Base-by-base conservation (phyloP, 2,113 vertebrate genomes). In the Caretta caretta region DNA sequence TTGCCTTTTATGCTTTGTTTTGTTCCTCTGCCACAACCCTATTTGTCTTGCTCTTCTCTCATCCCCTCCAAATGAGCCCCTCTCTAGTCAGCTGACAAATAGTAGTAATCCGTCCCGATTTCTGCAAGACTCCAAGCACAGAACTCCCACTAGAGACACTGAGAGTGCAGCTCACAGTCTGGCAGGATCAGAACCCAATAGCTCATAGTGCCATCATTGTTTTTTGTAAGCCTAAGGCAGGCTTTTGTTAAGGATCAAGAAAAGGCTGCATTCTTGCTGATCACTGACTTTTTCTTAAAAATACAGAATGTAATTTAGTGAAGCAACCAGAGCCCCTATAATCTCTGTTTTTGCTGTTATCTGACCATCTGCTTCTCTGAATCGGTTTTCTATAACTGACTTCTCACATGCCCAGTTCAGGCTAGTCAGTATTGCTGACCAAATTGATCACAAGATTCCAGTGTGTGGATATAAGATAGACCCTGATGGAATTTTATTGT, bases 81-180 rank as follows among this genome's bases (percentile, higher is more conserved):
- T 87, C 35, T 88, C 72, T 87, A 38, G 10, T 51, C 49, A 91
- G 81, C 51, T 8, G 29, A 83, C 46, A 91, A 35, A 38, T 51
- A 25, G 38, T 24, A 50, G 20, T 29, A 81, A 38, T 79, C 56
- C 46, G 86, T 86, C n/a, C 62, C 83, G n/a, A 10, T 16, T 16
- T 42, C 69, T 87, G 48, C 80, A 87, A 92, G 90, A 90, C 76
- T 94, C 42, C 48, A 8, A 49, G 80, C 46, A 94, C 86, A 92
- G 20, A 92, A 83, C 29, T 29, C 62, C 13, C n/a, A 62, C 19
- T 72, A 38, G n/a, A 72, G 69, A 38, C 49, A 56, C 20, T n/a
- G 51, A 12, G 51, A 92, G 59, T 20, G 4, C 19, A 19, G 20
- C n/a, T 10, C 35, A 38, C 19, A 8, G 53, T 80, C 89, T 85